A percentile compares a stretch with the other conserved stretches of the same genome.
Conservation (phyloP, 1,140 invertebrate genomes). For the Dendroctonus valens region DNA sequence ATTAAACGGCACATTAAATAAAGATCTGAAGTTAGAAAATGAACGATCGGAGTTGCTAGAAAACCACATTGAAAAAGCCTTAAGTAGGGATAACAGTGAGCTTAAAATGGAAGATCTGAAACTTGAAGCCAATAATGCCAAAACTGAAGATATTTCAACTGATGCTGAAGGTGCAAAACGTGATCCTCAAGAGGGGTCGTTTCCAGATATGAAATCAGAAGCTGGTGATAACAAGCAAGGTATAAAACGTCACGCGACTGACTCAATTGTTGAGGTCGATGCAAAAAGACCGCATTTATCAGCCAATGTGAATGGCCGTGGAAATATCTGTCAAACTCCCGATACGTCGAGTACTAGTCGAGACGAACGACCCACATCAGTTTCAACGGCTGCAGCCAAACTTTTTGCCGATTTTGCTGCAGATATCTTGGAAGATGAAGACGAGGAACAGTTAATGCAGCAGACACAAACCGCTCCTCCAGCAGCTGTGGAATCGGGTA, state of each 20-base stretch:
- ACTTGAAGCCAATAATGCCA: background rate
- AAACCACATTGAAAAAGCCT: slow-evolving; percentile 60
- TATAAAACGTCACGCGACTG: slow-evolving; percentile 51
- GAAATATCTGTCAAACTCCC: slow-evolving; percentile 49
- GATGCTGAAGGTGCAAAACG: too few species aligned
- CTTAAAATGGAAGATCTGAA: slow-evolving; percentile 24
- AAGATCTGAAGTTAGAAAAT: slow-evolving; percentile 61
- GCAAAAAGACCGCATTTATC: slow-evolving; percentile 53
- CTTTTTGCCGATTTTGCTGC: slow-evolving; percentile 68
- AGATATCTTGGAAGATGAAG: slow-evolving; percentile 69
- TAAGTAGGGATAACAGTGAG: slow-evolving; percentile 45
- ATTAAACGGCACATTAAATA: slow-evolving; percentile 60
- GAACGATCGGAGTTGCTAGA: slow-evolving; percentile 63
- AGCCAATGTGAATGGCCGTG: slow-evolving; percentile 55
- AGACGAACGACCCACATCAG: slow-evolving; percentile 56
- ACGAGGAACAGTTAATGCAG: slow-evolving; percentile 55
- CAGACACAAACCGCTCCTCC: slow-evolving; percentile 37
- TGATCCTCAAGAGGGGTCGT: too few species aligned
- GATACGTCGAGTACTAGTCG: slow-evolving; percentile 54
- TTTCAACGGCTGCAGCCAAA: slow-evolving; percentile 70
- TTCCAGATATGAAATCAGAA: slow-evolving; percentile 11
- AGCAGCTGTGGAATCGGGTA: slow-evolving; percentile 7
- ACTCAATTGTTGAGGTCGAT: slow-evolving; percentile 51
- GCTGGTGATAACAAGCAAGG: slow-evolving; percentile 22
- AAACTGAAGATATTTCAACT: background rate